Evolutionary conservation across 92 coral and sea anemone species (phyloP).

Genomic region (Heliopora coerulea): DNA sequence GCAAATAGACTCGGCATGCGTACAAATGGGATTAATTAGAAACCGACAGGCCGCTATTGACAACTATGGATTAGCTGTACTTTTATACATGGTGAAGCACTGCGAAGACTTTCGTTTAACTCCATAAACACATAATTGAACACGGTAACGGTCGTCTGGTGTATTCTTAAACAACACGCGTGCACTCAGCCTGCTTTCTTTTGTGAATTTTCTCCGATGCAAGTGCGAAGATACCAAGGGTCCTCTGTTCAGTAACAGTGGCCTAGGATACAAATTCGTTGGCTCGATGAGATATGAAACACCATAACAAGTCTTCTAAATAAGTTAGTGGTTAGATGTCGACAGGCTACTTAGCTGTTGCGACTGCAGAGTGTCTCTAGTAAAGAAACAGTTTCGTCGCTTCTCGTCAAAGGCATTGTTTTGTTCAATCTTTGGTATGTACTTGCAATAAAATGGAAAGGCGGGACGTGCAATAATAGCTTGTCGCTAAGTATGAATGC

Average conservation of each 20-base stretch:
- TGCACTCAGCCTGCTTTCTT: too few relatives aligned
- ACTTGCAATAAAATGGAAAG: conserved; percentile 39
- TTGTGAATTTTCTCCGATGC: too few relatives aligned
- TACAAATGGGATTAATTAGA: conserved; percentile 41
- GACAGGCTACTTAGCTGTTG: too few relatives aligned
- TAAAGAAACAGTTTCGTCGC: too few relatives aligned
- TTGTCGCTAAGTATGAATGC: conserved; percentile 84
- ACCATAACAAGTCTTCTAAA: too few relatives aligned
- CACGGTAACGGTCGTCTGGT: not conserved
- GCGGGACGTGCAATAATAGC: conserved; percentile 74
- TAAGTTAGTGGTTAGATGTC: too few relatives aligned
- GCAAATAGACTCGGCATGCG: conserved; percentile 53
- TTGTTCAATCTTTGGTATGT: conserved; percentile 26
- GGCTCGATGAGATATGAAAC: not conserved
- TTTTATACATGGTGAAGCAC: not conserved
- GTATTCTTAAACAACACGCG: too few relatives aligned
- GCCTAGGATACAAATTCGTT: not conserved
- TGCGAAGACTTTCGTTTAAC: not conserved
- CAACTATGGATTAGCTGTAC: conserved; percentile 5
- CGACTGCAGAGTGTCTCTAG: too few relatives aligned
- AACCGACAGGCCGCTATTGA: conserved; percentile 26
- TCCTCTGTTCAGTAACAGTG: not conserved
- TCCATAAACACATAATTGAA: not conserved
- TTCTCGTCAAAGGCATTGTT: too few relatives aligned
- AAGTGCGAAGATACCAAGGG: too few relatives aligned